Base-by-base conservation (phyloP, 2,113 vertebrate genomes). In the Hippocampus zosterae region DNA sequence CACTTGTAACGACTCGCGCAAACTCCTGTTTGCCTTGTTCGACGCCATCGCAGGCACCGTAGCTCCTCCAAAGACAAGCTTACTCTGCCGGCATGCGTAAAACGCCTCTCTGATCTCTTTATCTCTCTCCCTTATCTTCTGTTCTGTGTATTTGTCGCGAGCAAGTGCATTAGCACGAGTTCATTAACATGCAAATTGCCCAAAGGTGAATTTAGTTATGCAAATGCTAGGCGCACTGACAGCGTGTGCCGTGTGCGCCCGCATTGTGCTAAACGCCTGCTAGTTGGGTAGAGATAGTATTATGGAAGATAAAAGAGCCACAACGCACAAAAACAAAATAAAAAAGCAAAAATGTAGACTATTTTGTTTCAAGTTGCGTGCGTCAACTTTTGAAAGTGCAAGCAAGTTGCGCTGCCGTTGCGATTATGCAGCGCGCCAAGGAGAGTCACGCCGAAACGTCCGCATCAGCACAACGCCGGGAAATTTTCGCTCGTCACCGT, bases 151-250 rank as follows among this genome's bases (percentile, higher is more conserved):
- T 82, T 81, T 81, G 77, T 78, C 72, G 72, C 73, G 77, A 76
- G 81, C 68, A 68, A 78, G 81, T 84, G 83, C 87, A 84, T 85
- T 86, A 80, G 82, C 57, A 50, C 66, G 70, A 85, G 76, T 88
- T 90, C 81, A 91, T 92, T 87, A 88, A 87, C 86, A 89, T 92
- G 91, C 87, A 92, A 84, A 91, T 91, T 87, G 81, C 88, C 78
- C 66, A 87, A 84, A 88, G 89, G 86, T 87, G 86, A 88, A 89
- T 90, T 85, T 90, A 80, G 87, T 80, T 84, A 87, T 89, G 87
- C 71, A 88, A 88, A 92, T 92, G 73, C 61, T 15, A 69, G 33
- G 42, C 42, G 15, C 23, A 74, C 72, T 80, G 57, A 67, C 70
- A 65, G 71, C 67, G 41, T 50, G 52, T 60, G 12, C 52, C 4